phyloP scores from a whole-genome alignment of 2,113 vertebrate species.

The Halcyon senegalensis region DNA sequence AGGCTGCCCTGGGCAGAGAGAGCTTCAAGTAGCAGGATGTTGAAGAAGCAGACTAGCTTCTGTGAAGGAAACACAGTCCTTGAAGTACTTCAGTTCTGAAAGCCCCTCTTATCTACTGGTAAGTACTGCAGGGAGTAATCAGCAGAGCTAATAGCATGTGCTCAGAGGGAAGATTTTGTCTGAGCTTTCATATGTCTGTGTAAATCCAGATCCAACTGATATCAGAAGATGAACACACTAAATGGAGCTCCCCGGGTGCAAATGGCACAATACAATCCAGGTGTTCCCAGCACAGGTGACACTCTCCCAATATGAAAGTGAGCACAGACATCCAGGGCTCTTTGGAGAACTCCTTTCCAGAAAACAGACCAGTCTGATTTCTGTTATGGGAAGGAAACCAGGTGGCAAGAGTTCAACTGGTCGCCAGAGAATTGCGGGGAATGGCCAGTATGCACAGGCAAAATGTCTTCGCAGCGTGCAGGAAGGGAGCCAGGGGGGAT shows the following conservation, averaged over 20 bases:
- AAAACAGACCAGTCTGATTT: not conserved
- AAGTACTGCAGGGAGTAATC: conserved; percentile 42
- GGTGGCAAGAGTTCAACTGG: not conserved
- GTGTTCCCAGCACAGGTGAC: not conserved
- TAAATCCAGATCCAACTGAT: not conserved
- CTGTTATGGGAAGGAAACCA: not conserved
- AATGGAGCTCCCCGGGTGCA: not conserved
- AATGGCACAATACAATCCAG: not conserved
- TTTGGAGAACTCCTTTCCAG: not conserved
- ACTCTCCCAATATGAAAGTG: not conserved
- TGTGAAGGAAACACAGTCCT: conserved; percentile 29
- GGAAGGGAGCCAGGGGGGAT: not conserved
- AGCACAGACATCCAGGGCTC: not conserved
- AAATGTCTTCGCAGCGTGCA: not conserved
- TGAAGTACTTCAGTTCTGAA: conserved; percentile 54
- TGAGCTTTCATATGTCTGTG: not conserved
- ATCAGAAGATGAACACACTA: not conserved
- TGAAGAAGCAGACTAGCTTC: conserved; percentile 12
- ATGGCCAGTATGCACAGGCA: not conserved
- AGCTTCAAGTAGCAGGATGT: conserved; percentile 22
- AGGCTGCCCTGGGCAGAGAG: not conserved
- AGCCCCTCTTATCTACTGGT: conserved; percentile 16
- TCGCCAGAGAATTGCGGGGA: not conserved
- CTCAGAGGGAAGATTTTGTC: not conserved
- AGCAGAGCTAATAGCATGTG: not conserved